Percentiles rank a stretch among this genome's conserved stretches.
Conservation (phyloP, 1,140 invertebrate genomes). For the Drosophila ficusphila region DNA sequence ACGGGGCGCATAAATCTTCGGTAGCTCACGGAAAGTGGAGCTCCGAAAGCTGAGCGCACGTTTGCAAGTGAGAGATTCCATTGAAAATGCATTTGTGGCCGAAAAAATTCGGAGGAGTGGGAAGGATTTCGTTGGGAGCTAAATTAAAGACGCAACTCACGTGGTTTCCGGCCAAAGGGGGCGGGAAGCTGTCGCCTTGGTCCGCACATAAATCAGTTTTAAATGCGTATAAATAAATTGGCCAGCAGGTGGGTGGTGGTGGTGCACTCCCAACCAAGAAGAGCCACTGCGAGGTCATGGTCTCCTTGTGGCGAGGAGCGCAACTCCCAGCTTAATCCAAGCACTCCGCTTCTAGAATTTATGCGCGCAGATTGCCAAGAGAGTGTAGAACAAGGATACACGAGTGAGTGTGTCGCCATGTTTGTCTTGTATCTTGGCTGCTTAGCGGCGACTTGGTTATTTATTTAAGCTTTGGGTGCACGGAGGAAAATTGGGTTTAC, state of each 20-base stretch:
- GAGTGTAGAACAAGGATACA: not conserved
- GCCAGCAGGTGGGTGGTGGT: slow-evolving; percentile 33
- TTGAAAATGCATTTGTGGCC: slow-evolving; percentile 76
- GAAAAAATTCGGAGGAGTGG: not conserved
- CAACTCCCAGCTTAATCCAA: slow-evolving; percentile 58
- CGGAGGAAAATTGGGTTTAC: not conserved
- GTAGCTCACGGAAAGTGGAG: slow-evolving; percentile 36
- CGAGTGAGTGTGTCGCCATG: slow-evolving; percentile 55
- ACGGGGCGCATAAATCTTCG: slow-evolving; percentile 69
- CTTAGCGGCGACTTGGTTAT: slow-evolving; percentile 51
- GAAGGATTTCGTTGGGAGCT: slow-evolving; percentile 50
- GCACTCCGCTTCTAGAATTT: slow-evolving; percentile 76
- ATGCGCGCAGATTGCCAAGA: slow-evolving; percentile 48
- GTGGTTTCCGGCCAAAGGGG: slow-evolving; percentile 24
- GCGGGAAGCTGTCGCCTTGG: slow-evolving; percentile 39
- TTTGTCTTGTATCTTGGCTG: slow-evolving; percentile 68
- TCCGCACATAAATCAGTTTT: slow-evolving; percentile 78
- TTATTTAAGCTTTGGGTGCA: slow-evolving; percentile 50
- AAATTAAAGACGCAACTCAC: slow-evolving; percentile 78
- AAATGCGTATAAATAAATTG: slow-evolving; percentile 81
- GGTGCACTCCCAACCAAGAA: slow-evolving; percentile 31
- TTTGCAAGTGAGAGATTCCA: slow-evolving; percentile 69
- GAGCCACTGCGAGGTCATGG: slow-evolving; percentile 42
- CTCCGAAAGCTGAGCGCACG: slow-evolving; percentile 17
- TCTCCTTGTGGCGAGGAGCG: slow-evolving; percentile 26